Base-by-base conservation (phyloP, 1,140 invertebrate genomes). In the Dryas iulia region DNA sequence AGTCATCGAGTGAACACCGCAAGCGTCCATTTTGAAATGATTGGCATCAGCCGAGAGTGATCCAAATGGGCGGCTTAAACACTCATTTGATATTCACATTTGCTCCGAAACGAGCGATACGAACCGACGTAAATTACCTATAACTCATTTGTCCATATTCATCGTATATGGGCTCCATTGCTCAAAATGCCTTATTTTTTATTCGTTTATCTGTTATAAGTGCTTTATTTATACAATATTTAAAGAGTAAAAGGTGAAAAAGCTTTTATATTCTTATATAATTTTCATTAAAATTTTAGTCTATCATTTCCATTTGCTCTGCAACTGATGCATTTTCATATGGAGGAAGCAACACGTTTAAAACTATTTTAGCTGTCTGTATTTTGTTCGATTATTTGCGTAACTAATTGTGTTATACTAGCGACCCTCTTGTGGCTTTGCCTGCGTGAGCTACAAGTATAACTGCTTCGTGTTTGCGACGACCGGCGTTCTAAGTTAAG, bases 41-140 rank as follows among this genome's bases (percentile, higher is more conserved):
- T 84, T 86, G 85, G 81, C 83, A 79, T 78, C 69, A 73, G 74
- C 73, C 74, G 81, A 81, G 78, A 86, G 81, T 84, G 87, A 87
- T 88, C 86, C 82, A 83, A 87, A 87, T 86, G 81, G 79, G 77
- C 77, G 73, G 87, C 82, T 87, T 87, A 86, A 87, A 86, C 74
- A 82, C 82, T 88, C 84, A 88, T 90, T 87, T 88, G 77, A 86
- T 88, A 90, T 90, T 88, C 84, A 86, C 80, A 84, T 86, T 87
- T 78, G 78, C 72, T 80, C 54, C 71, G 68, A 81, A 83, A 79
- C 65, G 81, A 72, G 73, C 81, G 76, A 71, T 80, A 69, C 80
- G 76, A 62, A 76, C 74, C 72, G 71, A 81, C 65, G 74, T 76
- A 83, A 86, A 88, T 90, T 84, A 82, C 79, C 24, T 56, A 56